Base-by-base conservation (phyloP, 2,113 vertebrate species). In the Abramis brama region DNA sequence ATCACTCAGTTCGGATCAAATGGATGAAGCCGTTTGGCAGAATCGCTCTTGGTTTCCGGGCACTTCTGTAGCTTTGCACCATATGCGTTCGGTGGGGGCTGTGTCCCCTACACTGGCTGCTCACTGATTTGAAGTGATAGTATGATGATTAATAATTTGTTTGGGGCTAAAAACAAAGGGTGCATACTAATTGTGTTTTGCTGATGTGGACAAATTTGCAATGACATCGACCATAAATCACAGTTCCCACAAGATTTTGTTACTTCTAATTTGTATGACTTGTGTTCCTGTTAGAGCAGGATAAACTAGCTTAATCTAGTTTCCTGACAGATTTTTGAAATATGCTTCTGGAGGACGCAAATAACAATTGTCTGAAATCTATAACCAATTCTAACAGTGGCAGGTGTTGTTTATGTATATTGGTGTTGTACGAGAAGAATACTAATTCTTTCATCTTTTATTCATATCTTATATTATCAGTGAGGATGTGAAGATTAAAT, bases 181-280 rank as follows among this genome's bases (percentile, higher is more conserved):
- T 36, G 55, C 47, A 85, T 76, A 27, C 23, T 64, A 73, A 60
- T 74, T 75, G 27, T 30, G 59, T 75, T 68, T 33, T 39, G n/a
- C 50, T 85, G 17, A 77, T 73, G 52, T 64, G 55, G 85, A 75
- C 27, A 81, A 47, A 75, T 71, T 73, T 25, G 8, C 43, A 36
- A 4, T 78, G 55, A 78, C 52, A 39, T 30, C 25, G 25, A 79
- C 64, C 62, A 83, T 83, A 73, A 85, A 73, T 85, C 87, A 85
- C 52, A 11, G 10, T 83, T 82, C 43, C 71, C 87, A 36, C 50
- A 62, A 81, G 64, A 79, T 33, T 70, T 52, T 74, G 27, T 79
- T 60, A 86, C 55, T 43, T 81, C 43, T 86, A 71, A 86, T 79
- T 62, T 68, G 59, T 86, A 83, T 83, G 39, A 66, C 79, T 64